Evolutionary conservation across 2,113 vertebrate species (phyloP).

Genomic region (Bujurquina vittata): DNA sequence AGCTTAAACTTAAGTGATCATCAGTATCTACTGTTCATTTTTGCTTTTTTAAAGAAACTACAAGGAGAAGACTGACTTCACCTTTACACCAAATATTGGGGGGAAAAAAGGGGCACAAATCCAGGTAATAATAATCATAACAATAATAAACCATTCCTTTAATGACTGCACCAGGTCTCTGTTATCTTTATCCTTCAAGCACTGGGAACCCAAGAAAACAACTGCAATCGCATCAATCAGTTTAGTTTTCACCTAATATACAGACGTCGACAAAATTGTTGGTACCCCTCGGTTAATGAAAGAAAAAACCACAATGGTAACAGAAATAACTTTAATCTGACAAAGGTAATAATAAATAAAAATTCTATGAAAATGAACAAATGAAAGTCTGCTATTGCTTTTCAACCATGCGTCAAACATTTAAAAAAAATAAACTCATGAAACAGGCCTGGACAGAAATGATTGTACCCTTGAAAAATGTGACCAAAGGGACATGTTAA

Average conservation of each 20-base stretch:
- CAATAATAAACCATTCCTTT: not conserved
- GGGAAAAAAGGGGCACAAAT: not conserved
- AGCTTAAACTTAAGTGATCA: not conserved
- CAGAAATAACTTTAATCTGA: no score
- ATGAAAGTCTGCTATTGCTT: no score
- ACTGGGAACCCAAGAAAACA: not conserved
- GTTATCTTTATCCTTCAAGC: not conserved
- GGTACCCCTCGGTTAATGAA: no score
- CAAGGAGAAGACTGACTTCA: not conserved
- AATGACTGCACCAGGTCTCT: not conserved
- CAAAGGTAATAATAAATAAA: no score
- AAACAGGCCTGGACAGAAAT: no score
- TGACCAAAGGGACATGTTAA: no score
- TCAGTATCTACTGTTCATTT: not conserved
- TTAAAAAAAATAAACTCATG: no score
- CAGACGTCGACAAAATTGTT: no score
- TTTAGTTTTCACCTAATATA: not conserved
- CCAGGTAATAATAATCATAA: not conserved
- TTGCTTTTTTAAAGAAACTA: not conserved
- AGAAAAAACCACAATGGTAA: no score
- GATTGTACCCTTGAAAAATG: no score
- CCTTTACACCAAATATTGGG: not conserved
- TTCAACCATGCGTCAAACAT: no score
- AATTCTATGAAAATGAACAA: no score
- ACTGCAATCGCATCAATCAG: not conserved